These are phyloP conservation scores for Iguana delicatissima DNA, from an alignment of 2,797 vertebrate species.

Conservation along the genomic window DNA sequence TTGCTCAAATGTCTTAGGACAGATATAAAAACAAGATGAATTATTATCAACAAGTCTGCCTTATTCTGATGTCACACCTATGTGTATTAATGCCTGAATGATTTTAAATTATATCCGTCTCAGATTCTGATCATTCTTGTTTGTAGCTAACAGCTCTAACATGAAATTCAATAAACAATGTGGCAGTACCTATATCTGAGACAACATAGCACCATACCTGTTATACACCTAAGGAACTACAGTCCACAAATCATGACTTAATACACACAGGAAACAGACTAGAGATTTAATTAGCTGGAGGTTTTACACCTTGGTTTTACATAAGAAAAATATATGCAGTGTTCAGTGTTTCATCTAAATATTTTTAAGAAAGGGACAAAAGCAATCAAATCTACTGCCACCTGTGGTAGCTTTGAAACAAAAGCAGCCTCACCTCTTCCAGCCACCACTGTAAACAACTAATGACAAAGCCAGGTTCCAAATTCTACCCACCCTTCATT, in stretches of 20 bases:
- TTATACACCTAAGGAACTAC: constrained; percentile 47
- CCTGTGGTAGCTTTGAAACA: no score
- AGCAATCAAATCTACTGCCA: no score
- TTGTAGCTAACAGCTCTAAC: constrained; percentile 51
- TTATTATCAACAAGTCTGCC: constrained; percentile 42
- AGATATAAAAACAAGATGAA: constrained; percentile 56
- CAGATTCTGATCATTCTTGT: constrained; percentile 21
- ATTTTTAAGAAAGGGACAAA: no score
- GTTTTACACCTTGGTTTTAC: constrained; percentile 4
- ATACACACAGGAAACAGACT: constrained; percentile 31
- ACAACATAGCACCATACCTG: constrained; percentile 52
- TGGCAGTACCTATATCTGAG: constrained; percentile 39
- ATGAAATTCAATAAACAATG: constrained; percentile 52
- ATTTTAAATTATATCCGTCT: constrained; percentile 45
- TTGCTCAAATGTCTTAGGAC: constrained; percentile 36
- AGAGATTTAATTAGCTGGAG: not conserved
- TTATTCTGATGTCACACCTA: constrained; percentile 36
- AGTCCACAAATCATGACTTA: constrained; percentile 50
- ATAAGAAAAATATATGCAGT: not conserved
- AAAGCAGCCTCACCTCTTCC: no score
- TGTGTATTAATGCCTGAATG: constrained; percentile 33
- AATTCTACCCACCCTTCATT: no score
- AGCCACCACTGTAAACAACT: no score
- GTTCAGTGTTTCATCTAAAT: not conserved
- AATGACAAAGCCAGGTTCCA: no score